Percentiles rank a stretch among this genome's conserved stretches.
Evolutionary conservation across 2,888 invertebrate species (phyloP).

Genomic region (Quadriops clusia): DNA sequence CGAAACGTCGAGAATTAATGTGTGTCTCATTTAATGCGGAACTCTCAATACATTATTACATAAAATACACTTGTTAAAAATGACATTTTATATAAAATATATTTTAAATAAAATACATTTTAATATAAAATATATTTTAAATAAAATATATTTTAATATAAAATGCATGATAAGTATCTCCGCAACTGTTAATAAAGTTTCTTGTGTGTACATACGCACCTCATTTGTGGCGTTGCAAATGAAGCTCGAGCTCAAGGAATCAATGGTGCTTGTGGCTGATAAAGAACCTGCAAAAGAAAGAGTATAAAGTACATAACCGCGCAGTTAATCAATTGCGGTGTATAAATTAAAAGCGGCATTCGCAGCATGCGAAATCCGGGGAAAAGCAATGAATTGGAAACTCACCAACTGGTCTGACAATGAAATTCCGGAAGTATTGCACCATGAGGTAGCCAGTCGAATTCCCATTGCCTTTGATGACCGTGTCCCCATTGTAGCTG

Average conservation of each 20-base stretch:
- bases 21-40: too few relatives aligned
- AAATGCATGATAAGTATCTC: constrained; percentile 1
- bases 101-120: too few relatives aligned
- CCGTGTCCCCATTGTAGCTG: constrained; percentile 61
- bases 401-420: constrained; percentile 57
- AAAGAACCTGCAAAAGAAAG: constrained; percentile 48
- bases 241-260: constrained; percentile 77
- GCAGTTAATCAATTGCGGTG: not conserved
- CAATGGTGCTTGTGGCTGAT: constrained; percentile 75
- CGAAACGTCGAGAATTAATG: too few relatives aligned
- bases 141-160: too few relatives aligned
- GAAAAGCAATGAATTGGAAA: too few relatives aligned
- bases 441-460: constrained; percentile 73
- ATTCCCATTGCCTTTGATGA: constrained; percentile 47
- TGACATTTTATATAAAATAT: too few relatives aligned
- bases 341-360: not conserved
- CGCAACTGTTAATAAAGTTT: constrained; percentile 1
- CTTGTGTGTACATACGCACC: constrained; percentile 35
- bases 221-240: constrained; percentile 77
- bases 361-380: not conserved
- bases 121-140: too few relatives aligned
- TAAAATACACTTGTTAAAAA: too few relatives aligned
- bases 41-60: too few relatives aligned
- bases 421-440: constrained; percentile 71
- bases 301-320: not conserved